Evolutionary conservation across 2,113 vertebrate species (phyloP).

Genomic region (Mormyrus iriodes): DNA sequence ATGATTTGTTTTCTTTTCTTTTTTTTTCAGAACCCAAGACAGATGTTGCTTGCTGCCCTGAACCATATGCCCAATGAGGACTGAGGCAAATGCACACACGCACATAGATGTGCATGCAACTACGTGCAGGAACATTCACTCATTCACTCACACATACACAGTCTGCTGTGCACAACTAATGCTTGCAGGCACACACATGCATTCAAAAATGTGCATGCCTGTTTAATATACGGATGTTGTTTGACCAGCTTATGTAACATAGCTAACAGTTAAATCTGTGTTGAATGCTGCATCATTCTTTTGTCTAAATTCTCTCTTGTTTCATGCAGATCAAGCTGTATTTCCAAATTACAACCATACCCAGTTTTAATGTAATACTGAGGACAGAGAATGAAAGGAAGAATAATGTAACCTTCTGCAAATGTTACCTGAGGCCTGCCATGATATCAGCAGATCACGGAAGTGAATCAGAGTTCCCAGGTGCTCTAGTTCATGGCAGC

Average conservation of each 20-base stretch:
- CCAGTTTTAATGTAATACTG: slow-evolving; percentile 47
- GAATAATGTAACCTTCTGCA: slow-evolving; percentile 21
- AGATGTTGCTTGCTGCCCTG: slow-evolving; percentile 16
- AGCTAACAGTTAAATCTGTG: slow-evolving; percentile 42
- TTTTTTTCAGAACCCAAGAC: not conserved
- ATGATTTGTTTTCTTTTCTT: not conserved
- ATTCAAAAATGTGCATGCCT: slow-evolving; percentile 21
- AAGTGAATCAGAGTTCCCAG: not conserved
- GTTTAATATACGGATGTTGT: slow-evolving; percentile 40
- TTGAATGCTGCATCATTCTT: slow-evolving; percentile 45
- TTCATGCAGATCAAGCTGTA: slow-evolving; percentile 41
- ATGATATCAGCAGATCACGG: not conserved
- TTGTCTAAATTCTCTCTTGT: slow-evolving; percentile 44
- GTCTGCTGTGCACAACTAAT: not conserved
- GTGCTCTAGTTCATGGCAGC: not conserved
- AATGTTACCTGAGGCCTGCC: not conserved
- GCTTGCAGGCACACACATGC: not conserved
- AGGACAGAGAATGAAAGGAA: slow-evolving; percentile 51
- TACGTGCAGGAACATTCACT: not conserved
- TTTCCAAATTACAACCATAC: slow-evolving; percentile 50
- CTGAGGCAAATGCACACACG: not conserved
- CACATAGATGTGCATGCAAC: slow-evolving; percentile 10
- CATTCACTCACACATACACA: not conserved
- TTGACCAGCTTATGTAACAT: slow-evolving; percentile 43
- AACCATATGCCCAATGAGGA: not conserved